Evolutionary conservation across 2,888 invertebrate genomes (phyloP), one percentile per base, ranked within the genome.

Genomic region (Stenodema calcarata): DNA sequence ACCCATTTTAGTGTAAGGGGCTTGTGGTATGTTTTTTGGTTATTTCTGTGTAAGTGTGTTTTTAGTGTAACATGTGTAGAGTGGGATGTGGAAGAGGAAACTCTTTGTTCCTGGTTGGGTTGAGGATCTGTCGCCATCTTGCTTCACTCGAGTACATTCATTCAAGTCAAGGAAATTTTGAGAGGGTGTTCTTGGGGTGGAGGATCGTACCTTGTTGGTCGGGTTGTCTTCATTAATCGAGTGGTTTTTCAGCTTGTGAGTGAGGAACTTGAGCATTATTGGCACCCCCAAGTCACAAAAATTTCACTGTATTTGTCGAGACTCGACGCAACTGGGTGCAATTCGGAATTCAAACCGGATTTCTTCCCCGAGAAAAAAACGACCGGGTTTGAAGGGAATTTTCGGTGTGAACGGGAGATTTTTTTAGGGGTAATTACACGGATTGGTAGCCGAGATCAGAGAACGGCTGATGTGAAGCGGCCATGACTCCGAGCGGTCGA

Each of bases 221-320:
- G 88, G 89, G 87, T 87, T 88, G 88, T 95, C 95, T 93, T 96
- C 96, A 93, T 95, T 95, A 92, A 96, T 94, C 92, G 95, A 95
- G 92, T 96, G 96, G 92, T 95, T 95, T 92, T 95, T 94, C 92
- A 96, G 93, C 93, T 96, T 96, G 92, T 95, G 95, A 90, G 96
- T 96, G 91, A 96, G 93, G 93, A 95, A 95, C 93, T 95, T 95
- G 92, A 96, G 95, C 95, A 96, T 96, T 94, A 94, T 95, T 94
- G 80, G 14, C 83, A 80, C 35, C 69, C 70, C 27, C n/a, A n/a
- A 1, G 42, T 6, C 47, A 28, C 28, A 7, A 14, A 44, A 23
- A 7, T n/a, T n/a, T 42, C 78, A 78, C 78, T 44, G 35, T 44
- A 7, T 75, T 75, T 23, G n/a, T 62, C 69, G 35, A 78, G 41